Evolutionary conservation across 2,113 vertebrate genomes (phyloP), one percentile per base, ranked within the genome.

Genomic region (Herpetotheres cachinnans): DNA sequence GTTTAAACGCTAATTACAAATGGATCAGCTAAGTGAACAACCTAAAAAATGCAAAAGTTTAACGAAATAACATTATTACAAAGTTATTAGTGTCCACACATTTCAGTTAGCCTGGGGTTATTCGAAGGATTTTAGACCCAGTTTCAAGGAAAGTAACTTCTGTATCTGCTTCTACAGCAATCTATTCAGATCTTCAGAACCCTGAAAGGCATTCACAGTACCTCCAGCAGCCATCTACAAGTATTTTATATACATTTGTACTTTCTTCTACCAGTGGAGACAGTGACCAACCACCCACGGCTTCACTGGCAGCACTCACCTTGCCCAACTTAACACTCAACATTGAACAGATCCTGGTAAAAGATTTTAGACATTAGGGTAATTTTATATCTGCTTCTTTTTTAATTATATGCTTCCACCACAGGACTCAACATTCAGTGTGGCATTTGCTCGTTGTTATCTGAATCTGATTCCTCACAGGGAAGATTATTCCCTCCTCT

Each of bases 1-100:
- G 40, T 26, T 79, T 59, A 67, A 88, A 70, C 0, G 1, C 24
- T 82, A 52, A 88, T 82, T 74, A 47, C 44, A 11, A 21, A 73
- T 1, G n/a, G 40, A 84, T 72, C 52, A 58, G 50, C 74, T 58
- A 80, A 72, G 24, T 1, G 42, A 90, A 52, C 13, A 70, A 22
- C 79, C 71, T 89, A 36, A 40, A 52, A 92, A 74, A 3, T 1
- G 2, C n/a, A 21, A 17, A 63, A 93, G 72, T 81, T 81, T n/a
- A 74, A 36, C 0, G 4, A n/a, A 62, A 83, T 16, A 38, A 42
- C 14, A 6, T 40, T 61, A 70, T 38, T 20, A 16, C 13, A 8
- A 86, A 65, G 49, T 80, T 67, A 22, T 26, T 78, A 27, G 40
- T 47, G n/a, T 8, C 0, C 0, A 62, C 3, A 16, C 0, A 0